A percentile compares a stretch with the other conserved stretches of the same genome.
These are phyloP conservation scores for Phycodurus eques DNA, from an alignment of 2,113 vertebrate genomes.

Conservation along the genomic window DNA sequence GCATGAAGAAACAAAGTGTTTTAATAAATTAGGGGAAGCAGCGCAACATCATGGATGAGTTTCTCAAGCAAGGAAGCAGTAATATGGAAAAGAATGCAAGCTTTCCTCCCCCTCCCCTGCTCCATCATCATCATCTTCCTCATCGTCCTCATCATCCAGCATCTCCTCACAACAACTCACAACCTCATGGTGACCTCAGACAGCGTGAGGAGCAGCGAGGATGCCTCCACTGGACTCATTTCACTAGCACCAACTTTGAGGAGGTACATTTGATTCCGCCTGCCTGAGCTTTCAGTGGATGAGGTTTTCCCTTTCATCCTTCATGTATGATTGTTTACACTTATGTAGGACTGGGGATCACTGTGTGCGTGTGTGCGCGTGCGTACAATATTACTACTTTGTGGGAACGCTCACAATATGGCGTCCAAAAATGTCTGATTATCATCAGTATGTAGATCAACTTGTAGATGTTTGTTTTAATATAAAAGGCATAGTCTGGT, in stretches of 20 bases:
- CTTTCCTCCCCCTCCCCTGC: slow-evolving; percentile 20
- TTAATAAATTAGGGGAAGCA: neutral
- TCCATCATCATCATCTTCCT: slow-evolving; percentile 22
- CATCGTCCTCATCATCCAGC: neutral
- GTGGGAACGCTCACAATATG: no score
- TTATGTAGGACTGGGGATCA: neutral
- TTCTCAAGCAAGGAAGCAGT: neutral
- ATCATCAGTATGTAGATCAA: neutral
- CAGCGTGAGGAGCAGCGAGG: slow-evolving; percentile 14
- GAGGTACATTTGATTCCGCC: slow-evolving; percentile 42
- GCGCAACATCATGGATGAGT: neutral
- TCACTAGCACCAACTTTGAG: slow-evolving; percentile 20
- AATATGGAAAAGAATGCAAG: slow-evolving; percentile 22
- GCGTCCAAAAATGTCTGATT: neutral
- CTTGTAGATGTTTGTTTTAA: neutral
- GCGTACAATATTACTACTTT: neutral
- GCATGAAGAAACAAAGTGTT: neutral
- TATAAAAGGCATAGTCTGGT: neutral
- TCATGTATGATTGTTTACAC: neutral
- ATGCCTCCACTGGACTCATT: slow-evolving; percentile 8
- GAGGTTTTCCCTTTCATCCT: neutral
- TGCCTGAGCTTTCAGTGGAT: neutral
- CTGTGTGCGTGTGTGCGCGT: no score
- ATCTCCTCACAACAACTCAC: slow-evolving; percentile 2
- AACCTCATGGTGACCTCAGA: slow-evolving; percentile 39